Evolutionary conservation across 2,113 vertebrate species (phyloP).

Genomic region (Trematomus loennbergii): DNA sequence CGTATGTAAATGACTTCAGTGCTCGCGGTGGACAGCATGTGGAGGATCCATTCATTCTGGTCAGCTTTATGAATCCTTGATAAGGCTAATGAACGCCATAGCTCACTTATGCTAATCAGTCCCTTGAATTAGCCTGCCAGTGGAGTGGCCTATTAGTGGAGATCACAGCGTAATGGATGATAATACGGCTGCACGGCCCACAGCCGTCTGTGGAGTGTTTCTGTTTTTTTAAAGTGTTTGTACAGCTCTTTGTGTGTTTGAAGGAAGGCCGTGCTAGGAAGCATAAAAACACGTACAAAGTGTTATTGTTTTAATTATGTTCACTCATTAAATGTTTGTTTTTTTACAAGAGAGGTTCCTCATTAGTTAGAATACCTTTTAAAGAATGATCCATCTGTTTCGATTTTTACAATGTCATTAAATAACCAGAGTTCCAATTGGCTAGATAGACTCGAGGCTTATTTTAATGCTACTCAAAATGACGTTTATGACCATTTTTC

Average conservation of each 20-base stretch:
- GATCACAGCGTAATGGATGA: constrained; percentile 58
- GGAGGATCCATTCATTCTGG: constrained; percentile 43
- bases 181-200: constrained; percentile 23
- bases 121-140: constrained; percentile 57
- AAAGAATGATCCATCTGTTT: too few relatives aligned
- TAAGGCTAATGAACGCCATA: constrained; percentile 69
- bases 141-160: constrained; percentile 55
- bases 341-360: too few relatives aligned
- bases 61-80: constrained; percentile 64
- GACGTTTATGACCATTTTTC: too few relatives aligned
- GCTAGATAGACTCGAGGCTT: too few relatives aligned
- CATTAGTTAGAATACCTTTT: too few relatives aligned
- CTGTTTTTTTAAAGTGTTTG: background rate
- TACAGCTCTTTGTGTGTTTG: constrained; percentile 1
- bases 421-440: too few relatives aligned
- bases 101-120: constrained; percentile 71
- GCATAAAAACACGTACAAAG: background rate
- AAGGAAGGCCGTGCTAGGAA: background rate
- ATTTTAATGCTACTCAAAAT: too few relatives aligned
- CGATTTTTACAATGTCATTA: too few relatives aligned
- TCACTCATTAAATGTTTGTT: background rate
- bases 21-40: constrained; percentile 10
- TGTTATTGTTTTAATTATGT: background rate
- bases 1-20: constrained; percentile 20
- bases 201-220: background rate